Base-by-base conservation (phyloP, 1,140 invertebrate species). In the Teleopsis dalmanni region DNA sequence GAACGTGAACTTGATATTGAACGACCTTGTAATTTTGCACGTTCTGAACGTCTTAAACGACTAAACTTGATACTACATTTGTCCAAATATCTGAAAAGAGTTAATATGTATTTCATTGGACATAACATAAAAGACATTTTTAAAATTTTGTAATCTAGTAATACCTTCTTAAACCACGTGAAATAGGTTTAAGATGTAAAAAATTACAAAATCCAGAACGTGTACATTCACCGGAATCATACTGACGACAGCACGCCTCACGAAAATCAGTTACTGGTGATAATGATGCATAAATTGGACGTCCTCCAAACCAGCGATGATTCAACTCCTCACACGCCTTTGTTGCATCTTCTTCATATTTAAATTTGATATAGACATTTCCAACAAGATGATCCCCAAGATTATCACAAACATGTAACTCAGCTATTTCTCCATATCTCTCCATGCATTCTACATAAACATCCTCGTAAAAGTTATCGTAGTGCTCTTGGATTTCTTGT, bases 331-430 rank as follows among this genome's bases (percentile, higher is more conserved):
- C 88, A 1, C 95, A 92, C 19, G 93, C 94, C 63, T 91, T 91
- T 70, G 98, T 95, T 3, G 96, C 95, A 78, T 98, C 95, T 71
- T 98, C 95, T 74, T 99, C 96, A 57, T 88, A 81, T 13, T 91
- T 85, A 73, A 98, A 99, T 85, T 97, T 97, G 35, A 97, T 94
- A 72, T 97, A 97, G 34, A 97, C 95, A 81, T 98, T 98, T 46
- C 95, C 95, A 40, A 98, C 94, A 29, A 99, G 75, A 72, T 98
- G 95, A 72, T 99, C 95, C 25, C 95, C 95, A 41, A 99, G 79
- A 73, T 99, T 99, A 71, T 99, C 95, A 77, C 95, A 99, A 19
- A 99, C 94, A 76, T 98, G 98, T 94, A 98, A 98, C 73, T 99
- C 95, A 76, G 98, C 95, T 62, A 98, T 98, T 75, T 98, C 94